These are phyloP conservation scores for Carapus acus DNA, from an alignment of 2,797 vertebrate genomes.

Conservation along the genomic window DNA sequence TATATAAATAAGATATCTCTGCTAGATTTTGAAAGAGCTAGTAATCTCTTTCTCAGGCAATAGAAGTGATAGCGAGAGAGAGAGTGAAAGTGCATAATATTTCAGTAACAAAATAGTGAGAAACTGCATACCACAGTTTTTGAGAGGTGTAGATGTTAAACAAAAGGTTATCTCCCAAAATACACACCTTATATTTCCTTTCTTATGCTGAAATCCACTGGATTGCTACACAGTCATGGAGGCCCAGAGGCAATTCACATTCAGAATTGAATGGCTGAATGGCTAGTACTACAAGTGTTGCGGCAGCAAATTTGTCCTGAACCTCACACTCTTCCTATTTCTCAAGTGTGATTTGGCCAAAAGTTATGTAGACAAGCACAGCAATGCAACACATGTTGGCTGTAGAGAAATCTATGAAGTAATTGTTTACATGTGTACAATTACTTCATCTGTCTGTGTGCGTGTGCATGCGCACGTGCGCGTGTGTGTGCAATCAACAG, in stretches of 20 bases:
- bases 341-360: background rate
- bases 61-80: too few relatives aligned
- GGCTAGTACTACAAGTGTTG: conserved; percentile 8
- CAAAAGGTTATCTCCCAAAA: too few relatives aligned
- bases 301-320: background rate
- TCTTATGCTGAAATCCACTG: too few relatives aligned
- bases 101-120: too few relatives aligned
- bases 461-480: background rate
- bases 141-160: too few relatives aligned
- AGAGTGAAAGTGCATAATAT: too few relatives aligned
- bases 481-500: conserved; percentile 15
- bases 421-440: too few relatives aligned
- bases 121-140: too few relatives aligned
- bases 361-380: conserved; percentile 10
- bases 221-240: conserved; percentile 20
- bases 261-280: background rate
- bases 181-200: too few relatives aligned
- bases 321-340: background rate
- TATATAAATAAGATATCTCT: too few relatives aligned
- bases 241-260: conserved; percentile 4
- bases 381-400: conserved; percentile 4
- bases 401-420: background rate
- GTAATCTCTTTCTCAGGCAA: too few relatives aligned
- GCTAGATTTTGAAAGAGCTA: too few relatives aligned
- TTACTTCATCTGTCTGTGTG: background rate